phyloP scores from a whole-genome alignment of 1,140 invertebrate species.

The Caenorhabditis briggsae region DNA sequence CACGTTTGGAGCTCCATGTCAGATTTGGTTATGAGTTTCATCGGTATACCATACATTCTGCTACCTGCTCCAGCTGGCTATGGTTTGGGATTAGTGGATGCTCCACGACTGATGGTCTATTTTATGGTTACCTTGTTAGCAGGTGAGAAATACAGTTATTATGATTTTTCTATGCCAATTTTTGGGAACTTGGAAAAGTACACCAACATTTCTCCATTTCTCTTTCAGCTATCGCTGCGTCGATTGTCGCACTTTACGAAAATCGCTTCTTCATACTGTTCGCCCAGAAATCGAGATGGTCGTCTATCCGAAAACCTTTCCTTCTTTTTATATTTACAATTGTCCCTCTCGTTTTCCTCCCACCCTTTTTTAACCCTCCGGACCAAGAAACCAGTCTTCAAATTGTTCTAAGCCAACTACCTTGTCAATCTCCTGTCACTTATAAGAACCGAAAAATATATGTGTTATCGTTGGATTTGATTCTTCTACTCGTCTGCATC shows the following conservation, averaged over 20 bases:
- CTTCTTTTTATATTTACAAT: background rate
- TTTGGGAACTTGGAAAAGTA: too few species aligned
- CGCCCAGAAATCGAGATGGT: background rate
- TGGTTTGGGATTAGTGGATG: background rate
- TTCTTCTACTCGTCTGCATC: too few species aligned
- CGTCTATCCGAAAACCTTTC: background rate
- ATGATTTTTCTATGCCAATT: background rate
- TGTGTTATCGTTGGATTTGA: background rate
- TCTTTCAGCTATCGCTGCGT: background rate
- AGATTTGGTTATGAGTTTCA: too few species aligned
- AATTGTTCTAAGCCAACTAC: background rate
- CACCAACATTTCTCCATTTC: background rate
- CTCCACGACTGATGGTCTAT: background rate
- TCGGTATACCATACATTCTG: too few species aligned
- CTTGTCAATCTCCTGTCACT: background rate
- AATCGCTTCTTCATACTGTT: background rate
- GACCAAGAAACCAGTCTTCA: background rate
- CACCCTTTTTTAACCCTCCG: background rate
- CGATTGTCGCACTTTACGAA: background rate
- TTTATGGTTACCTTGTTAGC: background rate
- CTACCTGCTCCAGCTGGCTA: too few species aligned
- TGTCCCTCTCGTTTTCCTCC: background rate
- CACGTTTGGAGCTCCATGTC: background rate
- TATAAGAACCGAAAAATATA: background rate
- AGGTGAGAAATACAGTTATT: background rate